phyloP scores from a whole-genome alignment of 2,888 invertebrate genomes.

The Odiellus spinosus region DNA sequence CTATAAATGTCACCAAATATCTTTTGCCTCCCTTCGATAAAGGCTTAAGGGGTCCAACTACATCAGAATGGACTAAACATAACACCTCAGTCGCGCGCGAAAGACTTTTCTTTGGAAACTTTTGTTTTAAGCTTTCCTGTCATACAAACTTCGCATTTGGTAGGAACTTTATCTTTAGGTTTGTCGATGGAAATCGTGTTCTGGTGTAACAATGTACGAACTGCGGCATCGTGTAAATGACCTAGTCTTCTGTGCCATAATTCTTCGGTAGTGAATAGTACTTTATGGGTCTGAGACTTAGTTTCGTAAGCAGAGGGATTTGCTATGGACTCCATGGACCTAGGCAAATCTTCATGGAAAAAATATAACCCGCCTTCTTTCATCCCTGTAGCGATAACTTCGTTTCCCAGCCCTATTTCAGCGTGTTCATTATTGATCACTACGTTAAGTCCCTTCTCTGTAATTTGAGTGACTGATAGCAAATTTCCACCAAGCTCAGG shows the following conservation, averaged over 20 bases:
- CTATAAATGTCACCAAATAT: slow-evolving; percentile 3
- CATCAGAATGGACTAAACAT: slow-evolving; percentile 5
- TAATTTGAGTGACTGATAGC: too few species aligned
- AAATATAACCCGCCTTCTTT: too few species aligned
- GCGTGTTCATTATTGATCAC: too few species aligned
- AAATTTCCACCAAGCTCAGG: too few species aligned
- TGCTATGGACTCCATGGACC: too few species aligned
- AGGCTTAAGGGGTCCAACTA: slow-evolving; percentile 3
- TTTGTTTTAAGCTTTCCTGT: slow-evolving; percentile 3
- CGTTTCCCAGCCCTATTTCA: too few species aligned
- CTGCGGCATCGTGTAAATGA: slow-evolving; percentile 1
- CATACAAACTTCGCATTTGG: not conserved
- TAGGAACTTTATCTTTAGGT: too few species aligned
- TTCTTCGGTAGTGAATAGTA: not conserved
- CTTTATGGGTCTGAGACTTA: not conserved
- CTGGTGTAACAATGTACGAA: not conserved
- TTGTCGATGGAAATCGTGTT: too few species aligned
- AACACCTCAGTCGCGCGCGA: slow-evolving; percentile 2
- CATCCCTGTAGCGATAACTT: too few species aligned
- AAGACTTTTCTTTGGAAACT: slow-evolving; percentile 1
- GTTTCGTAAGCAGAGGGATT: too few species aligned
- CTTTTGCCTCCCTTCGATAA: slow-evolving; percentile 2
- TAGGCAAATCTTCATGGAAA: too few species aligned
- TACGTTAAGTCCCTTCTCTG: too few species aligned
- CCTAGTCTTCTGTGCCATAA: slow-evolving; percentile 3